phyloP scores from a whole-genome alignment of 1,140 invertebrate species.

The Drosophila lacteicornis region DNA sequence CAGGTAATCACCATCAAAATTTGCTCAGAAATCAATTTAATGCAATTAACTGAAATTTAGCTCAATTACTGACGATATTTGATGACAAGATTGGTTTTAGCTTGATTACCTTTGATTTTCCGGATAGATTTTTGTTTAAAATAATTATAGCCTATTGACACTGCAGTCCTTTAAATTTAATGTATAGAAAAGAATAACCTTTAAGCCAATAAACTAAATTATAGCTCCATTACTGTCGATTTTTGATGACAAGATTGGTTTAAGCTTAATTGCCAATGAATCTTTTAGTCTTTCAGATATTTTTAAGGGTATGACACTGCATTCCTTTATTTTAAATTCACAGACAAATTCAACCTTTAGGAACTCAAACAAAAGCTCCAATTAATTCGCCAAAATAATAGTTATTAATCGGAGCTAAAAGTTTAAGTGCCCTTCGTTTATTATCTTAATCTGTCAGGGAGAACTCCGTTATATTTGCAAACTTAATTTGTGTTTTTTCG shows the following conservation, averaged over 20 bases:
- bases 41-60: slow-evolving; percentile 29
- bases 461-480: slow-evolving; percentile 1
- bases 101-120: background rate
- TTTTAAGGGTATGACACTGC: background rate
- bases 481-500: slow-evolving; percentile 14
- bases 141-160: too few species aligned
- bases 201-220: slow-evolving; percentile 24
- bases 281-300: too few species aligned
- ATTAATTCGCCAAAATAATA: background rate
- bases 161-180: too few species aligned
- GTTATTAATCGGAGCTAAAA: slow-evolving; percentile 1
- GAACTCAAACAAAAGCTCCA: background rate
- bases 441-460: slow-evolving; percentile 3
- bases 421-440: background rate
- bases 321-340: background rate
- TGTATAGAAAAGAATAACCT: background rate
- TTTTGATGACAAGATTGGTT: slow-evolving; percentile 26
- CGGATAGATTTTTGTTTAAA: too few species aligned
- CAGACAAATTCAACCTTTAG: background rate
- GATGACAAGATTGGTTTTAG: slow-evolving; percentile 19
- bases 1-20: slow-evolving; percentile 37
- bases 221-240: slow-evolving; percentile 21
- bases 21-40: slow-evolving; percentile 38
- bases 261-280: too few species aligned
- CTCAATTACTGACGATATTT: slow-evolving; percentile 22